Percentiles rank a stretch among this genome's conserved stretches.
phyloP scores from a whole-genome alignment of 2,888 invertebrate species.

The Serripes groenlandicus region DNA sequence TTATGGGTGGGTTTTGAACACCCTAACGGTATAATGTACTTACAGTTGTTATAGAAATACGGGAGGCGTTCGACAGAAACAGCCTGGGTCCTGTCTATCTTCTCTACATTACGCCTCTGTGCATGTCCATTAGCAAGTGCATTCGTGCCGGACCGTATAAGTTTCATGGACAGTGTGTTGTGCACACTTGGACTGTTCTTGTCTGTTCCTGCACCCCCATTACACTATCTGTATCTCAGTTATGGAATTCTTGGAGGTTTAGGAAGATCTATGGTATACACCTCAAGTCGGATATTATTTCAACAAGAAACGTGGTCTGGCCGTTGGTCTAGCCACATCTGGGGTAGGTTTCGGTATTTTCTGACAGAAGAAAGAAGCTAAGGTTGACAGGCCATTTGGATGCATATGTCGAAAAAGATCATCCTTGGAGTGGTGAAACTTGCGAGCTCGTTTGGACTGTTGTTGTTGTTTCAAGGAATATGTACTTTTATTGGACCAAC shows the following conservation, averaged over 20 bases:
- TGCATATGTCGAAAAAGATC: slow-evolving; percentile 7
- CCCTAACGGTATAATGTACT: slow-evolving; percentile 76
- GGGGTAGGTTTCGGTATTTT: slow-evolving; percentile 80
- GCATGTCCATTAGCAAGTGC: slow-evolving; percentile 76
- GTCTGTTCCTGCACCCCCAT: slow-evolving; percentile 66
- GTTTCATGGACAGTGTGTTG: slow-evolving; percentile 67
- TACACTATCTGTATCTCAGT: slow-evolving; percentile 69
- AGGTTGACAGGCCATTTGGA: background rate
- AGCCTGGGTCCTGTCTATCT: slow-evolving; percentile 77
- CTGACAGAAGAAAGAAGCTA: slow-evolving; percentile 3
- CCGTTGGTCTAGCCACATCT: slow-evolving; percentile 74
- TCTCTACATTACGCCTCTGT: slow-evolving; percentile 61
- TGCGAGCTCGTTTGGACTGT: slow-evolving; percentile 77
- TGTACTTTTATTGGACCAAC: slow-evolving; percentile 78
- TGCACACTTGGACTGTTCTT: slow-evolving; percentile 65
- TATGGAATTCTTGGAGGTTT: slow-evolving; percentile 75
- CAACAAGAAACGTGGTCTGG: slow-evolving; percentile 75
- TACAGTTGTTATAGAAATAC: slow-evolving; percentile 72
- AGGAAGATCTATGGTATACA: slow-evolving; percentile 75
- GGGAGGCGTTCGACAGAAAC: slow-evolving; percentile 72
- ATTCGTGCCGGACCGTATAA: slow-evolving; percentile 68
- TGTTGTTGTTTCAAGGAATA: slow-evolving; percentile 78
- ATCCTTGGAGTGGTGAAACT: slow-evolving; percentile 77
- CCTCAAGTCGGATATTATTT: slow-evolving; percentile 79
- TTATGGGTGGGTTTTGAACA: slow-evolving; percentile 70